Evolutionary conservation across 2,888 invertebrate genomes (phyloP), one percentile per base, ranked within the genome.

Genomic region (Drosophila mimica): DNA sequence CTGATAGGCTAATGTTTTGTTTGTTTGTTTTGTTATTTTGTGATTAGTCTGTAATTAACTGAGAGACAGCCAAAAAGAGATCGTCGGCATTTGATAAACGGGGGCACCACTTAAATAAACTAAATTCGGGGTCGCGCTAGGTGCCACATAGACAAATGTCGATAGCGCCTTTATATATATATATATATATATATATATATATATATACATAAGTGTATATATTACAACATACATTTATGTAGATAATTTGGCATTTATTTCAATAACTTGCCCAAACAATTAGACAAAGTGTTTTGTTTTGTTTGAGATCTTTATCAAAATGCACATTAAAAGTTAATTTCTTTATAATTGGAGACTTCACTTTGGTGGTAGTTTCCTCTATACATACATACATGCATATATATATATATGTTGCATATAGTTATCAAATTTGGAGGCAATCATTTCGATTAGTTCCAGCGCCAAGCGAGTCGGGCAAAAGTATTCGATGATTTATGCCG

Each of bases 301-400:
- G 62, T 38, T 57, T 58, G n/a, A 63, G 83, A 89, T 89, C 66
- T 68, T 82, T 90, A 91, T 91, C 91, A 68, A 33, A 20, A 43
- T 52, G 67, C 68, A 83, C 87, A 89, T 83, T 81, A 82, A 66
- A 90, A 90, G 86, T 89, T 91, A 91, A 91, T 92, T 91, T 82
- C 83, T 81, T 89, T 89, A 91, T 89, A 89, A 89, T 89, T 89
- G 82, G 63, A 38, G 11, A 17, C 51, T n/a, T 34, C 4, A 7
- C 17, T 34, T 56, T 54, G 30, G 51, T 61, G 63, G 68, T 68
- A 40, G 66, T 15, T 66, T 53, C 38, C 56, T 11, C 30, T 9
- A n/a, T 30, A 15, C n/a, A 15, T 7, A 51, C 30, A 20, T 3
- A 36, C n/a, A n/a, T n/a, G 11, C 7, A 15, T 15, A 1, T 34